These are phyloP conservation scores for Grallaria varia DNA, from an alignment of 2,113 vertebrate species.

Conservation along the genomic window DNA sequence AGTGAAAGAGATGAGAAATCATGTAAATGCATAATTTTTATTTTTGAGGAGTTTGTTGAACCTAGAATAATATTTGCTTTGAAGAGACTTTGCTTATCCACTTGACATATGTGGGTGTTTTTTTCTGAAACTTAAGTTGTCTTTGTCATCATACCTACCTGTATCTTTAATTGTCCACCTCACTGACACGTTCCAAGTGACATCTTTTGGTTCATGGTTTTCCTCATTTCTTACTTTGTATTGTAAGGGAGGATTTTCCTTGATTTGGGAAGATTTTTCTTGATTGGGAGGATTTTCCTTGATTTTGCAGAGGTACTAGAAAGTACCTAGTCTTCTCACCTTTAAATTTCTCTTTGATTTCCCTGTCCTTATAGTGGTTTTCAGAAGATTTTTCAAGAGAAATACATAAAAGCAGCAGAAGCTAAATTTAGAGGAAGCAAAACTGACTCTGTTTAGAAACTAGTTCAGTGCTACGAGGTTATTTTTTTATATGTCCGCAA, in stretches of 20 bases:
- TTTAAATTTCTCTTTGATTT: not conserved
- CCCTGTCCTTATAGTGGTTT: not conserved
- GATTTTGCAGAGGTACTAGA: not conserved
- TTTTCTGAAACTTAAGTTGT: not conserved
- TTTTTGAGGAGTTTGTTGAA: not conserved
- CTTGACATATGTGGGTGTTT: not conserved
- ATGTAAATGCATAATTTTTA: not conserved
- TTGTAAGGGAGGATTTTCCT: not conserved
- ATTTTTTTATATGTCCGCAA: not conserved
- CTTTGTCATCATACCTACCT: not conserved
- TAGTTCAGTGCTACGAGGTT: not conserved
- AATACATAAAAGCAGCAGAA: not conserved
- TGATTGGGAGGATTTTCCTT: not conserved
- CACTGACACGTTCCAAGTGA: not conserved
- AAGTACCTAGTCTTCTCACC: not conserved
- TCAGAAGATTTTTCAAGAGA: not conserved
- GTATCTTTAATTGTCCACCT: not conserved
- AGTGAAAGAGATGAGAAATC: not conserved
- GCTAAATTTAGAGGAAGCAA: not conserved
- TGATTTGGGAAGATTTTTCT: not conserved
- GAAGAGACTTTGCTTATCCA: not conserved
- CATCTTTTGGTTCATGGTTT: not conserved
- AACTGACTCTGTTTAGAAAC: not conserved
- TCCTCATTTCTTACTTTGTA: not conserved
- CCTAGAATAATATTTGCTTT: not conserved